phyloP scores from a whole-genome alignment of 2,113 vertebrate genomes.

The Sprattus sprattus region DNA sequence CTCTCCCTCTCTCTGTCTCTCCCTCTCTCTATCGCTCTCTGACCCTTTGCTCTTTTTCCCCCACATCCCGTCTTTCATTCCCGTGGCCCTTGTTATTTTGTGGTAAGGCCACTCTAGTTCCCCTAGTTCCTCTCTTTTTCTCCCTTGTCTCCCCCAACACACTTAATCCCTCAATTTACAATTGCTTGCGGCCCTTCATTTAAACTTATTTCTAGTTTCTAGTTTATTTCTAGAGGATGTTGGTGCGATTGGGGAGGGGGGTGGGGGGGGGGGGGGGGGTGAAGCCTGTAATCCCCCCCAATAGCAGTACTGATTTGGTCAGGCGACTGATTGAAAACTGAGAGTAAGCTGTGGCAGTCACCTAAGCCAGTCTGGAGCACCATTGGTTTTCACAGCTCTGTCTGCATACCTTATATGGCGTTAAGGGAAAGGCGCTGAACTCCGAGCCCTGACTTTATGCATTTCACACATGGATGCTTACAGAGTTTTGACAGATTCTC shows the following conservation, averaged over 20 bases:
- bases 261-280: conserved; percentile 31
- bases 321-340: conserved; percentile 64
- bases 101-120: neutral
- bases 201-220: conserved; percentile 37
- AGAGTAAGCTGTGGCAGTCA: conserved; percentile 50
- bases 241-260: neutral
- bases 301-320: conserved; percentile 59
- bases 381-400: conserved; percentile 47
- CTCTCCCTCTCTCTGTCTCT: conserved; percentile 22
- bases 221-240: conserved; percentile 32
- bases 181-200: conserved; percentile 39
- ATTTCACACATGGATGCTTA: conserved; percentile 57
- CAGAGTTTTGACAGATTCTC: conserved; percentile 55
- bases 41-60: neutral
- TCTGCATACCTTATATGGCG: conserved; percentile 48
- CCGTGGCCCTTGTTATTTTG: conserved; percentile 8
- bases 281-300: conserved; percentile 55
- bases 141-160: neutral
- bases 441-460: conserved; percentile 47
- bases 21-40: conserved; percentile 17
- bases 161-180: conserved; percentile 56
- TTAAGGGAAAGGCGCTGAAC: conserved; percentile 42
- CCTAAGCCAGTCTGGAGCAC: conserved; percentile 35
- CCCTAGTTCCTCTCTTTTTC: neutral
- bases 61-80: neutral